Evolutionary conservation across 1,140 invertebrate species (phyloP).

Genomic region (Rhopalosiphum maidis): DNA sequence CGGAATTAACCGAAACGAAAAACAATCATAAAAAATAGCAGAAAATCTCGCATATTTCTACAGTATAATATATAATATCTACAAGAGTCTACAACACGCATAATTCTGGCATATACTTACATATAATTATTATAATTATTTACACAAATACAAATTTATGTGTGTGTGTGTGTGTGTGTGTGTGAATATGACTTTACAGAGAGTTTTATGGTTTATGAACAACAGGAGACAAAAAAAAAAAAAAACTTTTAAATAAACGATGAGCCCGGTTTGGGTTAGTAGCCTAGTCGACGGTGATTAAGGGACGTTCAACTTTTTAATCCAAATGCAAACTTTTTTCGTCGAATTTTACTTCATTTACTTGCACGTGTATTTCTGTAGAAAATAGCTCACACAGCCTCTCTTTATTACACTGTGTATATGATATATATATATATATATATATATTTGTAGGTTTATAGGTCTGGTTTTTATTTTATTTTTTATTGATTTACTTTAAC

Average conservation of each 20-base stretch:
- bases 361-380: background rate
- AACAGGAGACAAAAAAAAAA: background rate
- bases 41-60: background rate
- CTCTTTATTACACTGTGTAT: background rate
- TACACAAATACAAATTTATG: background rate
- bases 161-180: background rate
- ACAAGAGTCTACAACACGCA: background rate
- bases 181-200: background rate
- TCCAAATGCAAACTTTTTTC: slow-evolving; percentile 42
- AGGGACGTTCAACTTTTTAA: slow-evolving; percentile 18
- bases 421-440: no score
- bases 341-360: slow-evolving; percentile 42
- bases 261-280: background rate
- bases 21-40: background rate
- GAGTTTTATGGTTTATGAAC: background rate
- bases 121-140: background rate
- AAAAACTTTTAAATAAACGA: slow-evolving; percentile 45
- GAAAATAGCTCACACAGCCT: background rate
- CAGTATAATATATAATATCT: background rate
- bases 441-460: background rate
- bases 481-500: slow-evolving; percentile 3
- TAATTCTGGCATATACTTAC: background rate
- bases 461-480: background rate
- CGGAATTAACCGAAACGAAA: background rate
- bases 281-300: background rate